Percentiles rank a stretch among this genome's conserved stretches.
Conservation (phyloP, 2,797 vertebrate species). For the Macrochelys suwanniensis region DNA sequence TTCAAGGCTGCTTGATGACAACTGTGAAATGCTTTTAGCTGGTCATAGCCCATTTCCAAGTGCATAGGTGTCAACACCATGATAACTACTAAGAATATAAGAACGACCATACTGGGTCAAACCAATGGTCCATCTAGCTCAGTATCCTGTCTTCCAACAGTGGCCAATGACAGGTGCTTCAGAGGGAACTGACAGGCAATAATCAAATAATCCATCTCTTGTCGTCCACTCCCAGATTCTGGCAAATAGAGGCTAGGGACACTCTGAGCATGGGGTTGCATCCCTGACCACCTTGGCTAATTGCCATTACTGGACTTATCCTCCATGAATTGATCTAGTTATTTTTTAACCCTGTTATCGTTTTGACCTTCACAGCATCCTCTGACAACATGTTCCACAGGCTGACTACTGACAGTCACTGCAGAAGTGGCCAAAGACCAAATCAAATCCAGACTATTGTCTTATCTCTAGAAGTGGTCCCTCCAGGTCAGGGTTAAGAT, state of each 20-base stretch:
- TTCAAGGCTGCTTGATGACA: background rate
- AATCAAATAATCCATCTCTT: background rate
- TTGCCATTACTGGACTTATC: background rate
- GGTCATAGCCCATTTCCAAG: background rate
- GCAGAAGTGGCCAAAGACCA: background rate
- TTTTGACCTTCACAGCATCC: background rate
- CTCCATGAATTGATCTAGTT: background rate
- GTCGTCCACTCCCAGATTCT: background rate
- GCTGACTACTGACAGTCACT: background rate
- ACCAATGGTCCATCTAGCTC: background rate
- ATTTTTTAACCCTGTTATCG: background rate
- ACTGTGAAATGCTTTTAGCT: background rate
- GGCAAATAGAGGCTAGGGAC: background rate
- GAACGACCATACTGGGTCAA: background rate
- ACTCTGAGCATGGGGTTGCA: background rate
- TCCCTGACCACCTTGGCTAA: background rate
- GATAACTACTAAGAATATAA: background rate
- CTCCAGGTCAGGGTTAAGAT: background rate
- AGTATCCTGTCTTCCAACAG: background rate
- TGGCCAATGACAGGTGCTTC: background rate
- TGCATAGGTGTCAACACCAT: rapidly evolving
- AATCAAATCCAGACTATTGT: background rate
- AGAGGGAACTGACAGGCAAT: background rate
- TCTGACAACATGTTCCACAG: background rate
- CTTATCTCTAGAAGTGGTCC: rapidly evolving